Percentiles rank a stretch among this genome's conserved stretches.
Evolutionary conservation across 2,113 vertebrate genomes (phyloP).

Genomic region (Xyliphius kryptos): DNA sequence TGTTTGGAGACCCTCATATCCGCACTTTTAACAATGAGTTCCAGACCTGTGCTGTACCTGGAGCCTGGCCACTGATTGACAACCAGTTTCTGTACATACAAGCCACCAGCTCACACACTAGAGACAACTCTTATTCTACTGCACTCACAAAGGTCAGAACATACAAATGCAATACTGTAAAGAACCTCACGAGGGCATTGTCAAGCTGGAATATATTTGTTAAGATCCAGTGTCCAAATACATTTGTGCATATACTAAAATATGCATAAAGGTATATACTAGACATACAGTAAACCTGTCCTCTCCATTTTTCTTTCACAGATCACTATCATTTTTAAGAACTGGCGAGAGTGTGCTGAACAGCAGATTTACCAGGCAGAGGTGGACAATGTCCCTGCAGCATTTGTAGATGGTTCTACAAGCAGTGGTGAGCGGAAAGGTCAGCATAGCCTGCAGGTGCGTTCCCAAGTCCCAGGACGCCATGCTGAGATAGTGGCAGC

Average conservation of each 20-base stretch:
- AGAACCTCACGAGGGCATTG: too few species aligned
- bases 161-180: too few species aligned
- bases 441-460: constrained; percentile 63
- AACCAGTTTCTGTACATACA: constrained; percentile 86
- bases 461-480: constrained; percentile 64
- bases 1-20: constrained; percentile 87
- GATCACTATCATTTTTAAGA: constrained; percentile 92
- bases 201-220: too few species aligned
- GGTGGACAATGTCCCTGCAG: constrained; percentile 75
- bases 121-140: constrained; percentile 55
- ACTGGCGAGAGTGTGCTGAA: constrained; percentile 81
- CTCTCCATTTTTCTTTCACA: too few species aligned
- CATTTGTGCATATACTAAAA: too few species aligned
- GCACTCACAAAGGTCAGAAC: constrained; percentile 76
- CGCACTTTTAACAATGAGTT: constrained; percentile 81
- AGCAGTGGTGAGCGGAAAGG: constrained; percentile 69
- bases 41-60: constrained; percentile 80
- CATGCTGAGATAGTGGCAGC: constrained; percentile 77
- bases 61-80: constrained; percentile 88
- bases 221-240: too few species aligned
- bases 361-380: constrained; percentile 91
- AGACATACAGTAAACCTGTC: neutral
- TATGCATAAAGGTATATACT: too few species aligned
- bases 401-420: constrained; percentile 81
- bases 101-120: constrained; percentile 71